Conservation (phyloP, 2,113 vertebrate species). For the Synchiropus splendidus region DNA sequence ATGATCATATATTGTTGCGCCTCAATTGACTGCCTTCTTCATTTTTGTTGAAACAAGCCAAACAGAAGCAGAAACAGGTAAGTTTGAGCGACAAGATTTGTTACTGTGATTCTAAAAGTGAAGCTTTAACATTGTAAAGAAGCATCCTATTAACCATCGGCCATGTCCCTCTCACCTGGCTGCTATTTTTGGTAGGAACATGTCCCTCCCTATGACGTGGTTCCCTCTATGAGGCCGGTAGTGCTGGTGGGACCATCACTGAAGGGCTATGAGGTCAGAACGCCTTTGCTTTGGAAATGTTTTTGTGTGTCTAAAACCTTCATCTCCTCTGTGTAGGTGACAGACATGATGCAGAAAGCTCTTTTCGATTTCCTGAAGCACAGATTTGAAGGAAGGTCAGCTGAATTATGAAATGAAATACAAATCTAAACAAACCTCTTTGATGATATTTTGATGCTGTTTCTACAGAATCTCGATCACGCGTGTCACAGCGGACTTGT, state of each 20-base stretch:
- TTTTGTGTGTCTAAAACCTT: neutral
- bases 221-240: conserved; percentile 94
- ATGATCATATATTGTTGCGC: too few species aligned
- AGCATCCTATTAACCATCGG: too few species aligned
- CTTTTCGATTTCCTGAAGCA: conserved; percentile 96
- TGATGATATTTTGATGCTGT: neutral
- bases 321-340: conserved; percentile 67
- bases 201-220: conserved; percentile 88
- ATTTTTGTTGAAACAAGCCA: conserved; percentile 80
- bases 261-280: conserved; percentile 90
- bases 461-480: conserved; percentile 87
- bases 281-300: conserved; percentile 14
- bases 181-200: conserved; percentile 72
- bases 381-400: conserved; percentile 91
- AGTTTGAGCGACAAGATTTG: too few species aligned
- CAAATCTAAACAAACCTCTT: too few species aligned
- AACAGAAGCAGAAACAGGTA: conserved; percentile 98
- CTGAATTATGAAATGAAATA: conserved; percentile 2
- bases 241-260: conserved; percentile 92
- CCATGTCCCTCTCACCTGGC: conserved; percentile 9
- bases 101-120: neutral
- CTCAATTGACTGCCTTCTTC: conserved; percentile 10
- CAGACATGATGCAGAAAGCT: conserved; percentile 99
- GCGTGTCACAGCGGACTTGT: conserved; percentile 89
- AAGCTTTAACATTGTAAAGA: neutral